Percentiles rank a stretch among this genome's conserved stretches.
These are phyloP conservation scores for Brassicogethes aeneus DNA, from an alignment of 2,888 invertebrate genomes.

Conservation along the genomic window DNA sequence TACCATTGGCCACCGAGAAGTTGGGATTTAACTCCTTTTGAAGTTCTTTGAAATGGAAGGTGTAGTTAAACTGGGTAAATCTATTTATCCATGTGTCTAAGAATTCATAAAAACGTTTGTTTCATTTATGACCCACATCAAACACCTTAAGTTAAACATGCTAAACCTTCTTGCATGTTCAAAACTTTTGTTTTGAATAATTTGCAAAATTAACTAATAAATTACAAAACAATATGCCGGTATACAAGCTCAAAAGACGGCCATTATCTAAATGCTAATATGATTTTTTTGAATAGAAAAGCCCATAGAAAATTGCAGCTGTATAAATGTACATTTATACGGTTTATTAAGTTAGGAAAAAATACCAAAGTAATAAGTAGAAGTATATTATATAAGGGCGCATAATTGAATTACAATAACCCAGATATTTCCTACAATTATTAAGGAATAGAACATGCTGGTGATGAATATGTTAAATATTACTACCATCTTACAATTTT, in stretches of 20 bases:
- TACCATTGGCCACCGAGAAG: no score
- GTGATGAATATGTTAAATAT: neutral
- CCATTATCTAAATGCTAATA: neutral
- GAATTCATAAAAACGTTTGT: no score
- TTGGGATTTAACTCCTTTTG: no score
- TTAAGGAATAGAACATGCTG: neutral
- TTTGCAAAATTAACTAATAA: no score
- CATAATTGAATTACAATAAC: slow-evolving; percentile 17
- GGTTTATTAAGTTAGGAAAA: neutral
- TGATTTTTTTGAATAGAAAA: neutral
- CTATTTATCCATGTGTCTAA: no score
- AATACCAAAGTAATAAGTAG: neutral
- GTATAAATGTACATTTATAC: neutral
- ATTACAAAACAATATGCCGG: neutral
- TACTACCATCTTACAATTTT: no score
- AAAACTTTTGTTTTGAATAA: no score
- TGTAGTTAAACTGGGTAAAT: no score
- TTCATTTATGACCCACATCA: no score
- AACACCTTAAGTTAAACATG: no score
- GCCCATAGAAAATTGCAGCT: neutral
- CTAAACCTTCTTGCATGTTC: no score
- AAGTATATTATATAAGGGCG: slow-evolving; percentile 10
- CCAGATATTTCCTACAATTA: slow-evolving; percentile 9
- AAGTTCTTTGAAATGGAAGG: no score
- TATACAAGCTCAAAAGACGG: neutral